Evolutionary conservation across 2,797 vertebrate species (phyloP), one percentile per base, ranked within the genome.

Genomic region (Sylvilagus floridanus): DNA sequence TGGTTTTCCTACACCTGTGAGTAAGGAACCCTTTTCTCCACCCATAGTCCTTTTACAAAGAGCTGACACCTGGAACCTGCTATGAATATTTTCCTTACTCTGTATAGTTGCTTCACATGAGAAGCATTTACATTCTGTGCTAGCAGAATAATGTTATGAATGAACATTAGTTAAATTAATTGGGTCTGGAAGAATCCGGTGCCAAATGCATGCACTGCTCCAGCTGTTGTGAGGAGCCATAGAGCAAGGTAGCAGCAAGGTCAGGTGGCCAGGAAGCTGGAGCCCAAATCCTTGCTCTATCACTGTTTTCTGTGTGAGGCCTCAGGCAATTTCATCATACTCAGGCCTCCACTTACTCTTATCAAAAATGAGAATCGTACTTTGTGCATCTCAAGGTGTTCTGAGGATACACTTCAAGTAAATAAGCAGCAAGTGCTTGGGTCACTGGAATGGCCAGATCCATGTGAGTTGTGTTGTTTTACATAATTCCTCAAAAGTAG

Each of bases 31-130:
- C 35, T 42, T 35, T 52, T 60, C 35, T n/a, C 12, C 3, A 4
- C 75, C 65, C 28, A 68, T 57, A 73, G 24, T 26, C 28, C n/a
- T 91, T 32, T 21, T 32, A 54, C n/a, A 28, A 79, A 79, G 72
- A 35, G 22, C 17, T 17, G 13, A 35, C 47, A 30, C 21, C 60
- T 35, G 35, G 13, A 24, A 11, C 10, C 37, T 78, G 0, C 47
- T 42, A 28, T 0, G 0, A 22, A 7, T 2, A 28, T 22, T 35
- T 42, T 62, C 4, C 69, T 19, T 12, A 28, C 1, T 21, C 37
- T 35, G 24, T 42, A 0, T 47, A 30, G 32, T 84, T 54, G 77
- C 19, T 78, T 90, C 26, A 4, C n/a, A 5, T 3, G 57, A 52
- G n/a, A 10, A 11, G 24, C 1, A 1, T 54, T 62, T 32, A 50